A percentile compares a stretch with the other conserved stretches of the same genome.
These are phyloP conservation scores for Rotaria sp. DNA, from an alignment of 2,888 invertebrate genomes.

Conservation along the genomic window DNA sequence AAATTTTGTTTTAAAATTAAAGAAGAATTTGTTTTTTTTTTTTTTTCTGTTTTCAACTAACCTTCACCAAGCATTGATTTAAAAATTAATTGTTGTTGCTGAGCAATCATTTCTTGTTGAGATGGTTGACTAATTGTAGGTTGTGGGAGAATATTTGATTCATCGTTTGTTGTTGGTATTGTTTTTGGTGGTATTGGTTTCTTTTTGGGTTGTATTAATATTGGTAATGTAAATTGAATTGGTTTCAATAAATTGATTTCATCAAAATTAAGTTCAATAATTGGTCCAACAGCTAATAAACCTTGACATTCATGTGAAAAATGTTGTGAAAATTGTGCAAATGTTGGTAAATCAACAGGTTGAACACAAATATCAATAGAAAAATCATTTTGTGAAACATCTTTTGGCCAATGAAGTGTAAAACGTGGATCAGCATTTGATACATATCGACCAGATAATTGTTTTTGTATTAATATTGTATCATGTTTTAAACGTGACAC, in stretches of 20 bases:
- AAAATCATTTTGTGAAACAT: background rate
- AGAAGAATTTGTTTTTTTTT: background rate
- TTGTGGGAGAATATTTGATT: background rate
- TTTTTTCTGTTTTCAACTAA: background rate
- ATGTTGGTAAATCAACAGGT: constrained; percentile 17
- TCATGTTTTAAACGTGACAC: constrained; percentile 7
- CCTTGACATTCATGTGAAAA: background rate
- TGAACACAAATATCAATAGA: background rate
- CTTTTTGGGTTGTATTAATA: background rate
- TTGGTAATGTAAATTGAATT: background rate
- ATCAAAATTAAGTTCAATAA: background rate
- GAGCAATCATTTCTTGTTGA: background rate
- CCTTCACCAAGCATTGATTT: background rate
- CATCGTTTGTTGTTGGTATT: background rate
- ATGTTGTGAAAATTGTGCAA: background rate
- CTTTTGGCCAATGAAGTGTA: background rate
- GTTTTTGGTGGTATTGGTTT: background rate
- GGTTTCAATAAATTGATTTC: background rate
- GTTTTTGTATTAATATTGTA: background rate
- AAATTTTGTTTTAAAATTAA: background rate
- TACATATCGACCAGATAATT: background rate
- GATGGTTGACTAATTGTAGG: too few species aligned
- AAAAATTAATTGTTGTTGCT: constrained; percentile 18
- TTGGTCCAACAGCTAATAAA: constrained; percentile 22
- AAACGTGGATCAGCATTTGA: constrained; percentile 20